Conservation (phyloP, 2,888 invertebrate genomes). For the Coelinius sp. region DNA sequence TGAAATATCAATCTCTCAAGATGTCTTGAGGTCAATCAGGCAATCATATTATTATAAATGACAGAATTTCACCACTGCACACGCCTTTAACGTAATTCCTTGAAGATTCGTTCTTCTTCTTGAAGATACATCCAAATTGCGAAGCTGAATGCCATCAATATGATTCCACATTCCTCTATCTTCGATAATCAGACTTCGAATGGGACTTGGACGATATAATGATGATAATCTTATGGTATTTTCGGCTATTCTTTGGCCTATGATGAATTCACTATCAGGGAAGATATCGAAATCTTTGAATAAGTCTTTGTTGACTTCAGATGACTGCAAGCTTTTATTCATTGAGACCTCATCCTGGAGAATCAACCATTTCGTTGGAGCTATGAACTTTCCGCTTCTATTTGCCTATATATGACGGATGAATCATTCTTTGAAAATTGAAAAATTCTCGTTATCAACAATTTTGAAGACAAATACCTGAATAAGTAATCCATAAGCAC, state of each 20-base stretch:
- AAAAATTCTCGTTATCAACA: too few species aligned
- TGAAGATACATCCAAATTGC: slow-evolving; percentile 49
- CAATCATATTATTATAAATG: background rate
- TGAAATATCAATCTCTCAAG: background rate
- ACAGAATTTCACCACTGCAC: slow-evolving; percentile 53
- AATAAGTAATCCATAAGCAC: slow-evolving; percentile 48
- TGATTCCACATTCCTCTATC: slow-evolving; percentile 59
- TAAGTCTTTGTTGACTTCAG: background rate
- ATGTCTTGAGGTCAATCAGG: background rate
- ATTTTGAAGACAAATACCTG: slow-evolving; percentile 45
- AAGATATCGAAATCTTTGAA: slow-evolving; percentile 53
- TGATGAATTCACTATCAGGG: slow-evolving; percentile 60
- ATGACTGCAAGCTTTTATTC: background rate
- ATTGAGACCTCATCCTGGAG: slow-evolving; percentile 48
- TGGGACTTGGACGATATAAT: slow-evolving; percentile 56
- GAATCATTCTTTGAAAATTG: background rate
- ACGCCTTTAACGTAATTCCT: slow-evolving; percentile 55
- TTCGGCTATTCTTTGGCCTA: slow-evolving; percentile 45
- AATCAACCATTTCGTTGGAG: slow-evolving; percentile 60
- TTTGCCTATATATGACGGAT: slow-evolving; percentile 53
- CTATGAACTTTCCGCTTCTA: slow-evolving; percentile 51
- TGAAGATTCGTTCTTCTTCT: slow-evolving; percentile 56
- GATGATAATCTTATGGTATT: slow-evolving; percentile 52
- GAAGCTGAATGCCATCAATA: slow-evolving; percentile 45
- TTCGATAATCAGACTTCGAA: slow-evolving; percentile 52